A percentile compares a stretch with the other conserved stretches of the same genome.
These are phyloP conservation scores for Camponotus fellah DNA, from an alignment of 2,888 invertebrate genomes.

Conservation along the genomic window DNA sequence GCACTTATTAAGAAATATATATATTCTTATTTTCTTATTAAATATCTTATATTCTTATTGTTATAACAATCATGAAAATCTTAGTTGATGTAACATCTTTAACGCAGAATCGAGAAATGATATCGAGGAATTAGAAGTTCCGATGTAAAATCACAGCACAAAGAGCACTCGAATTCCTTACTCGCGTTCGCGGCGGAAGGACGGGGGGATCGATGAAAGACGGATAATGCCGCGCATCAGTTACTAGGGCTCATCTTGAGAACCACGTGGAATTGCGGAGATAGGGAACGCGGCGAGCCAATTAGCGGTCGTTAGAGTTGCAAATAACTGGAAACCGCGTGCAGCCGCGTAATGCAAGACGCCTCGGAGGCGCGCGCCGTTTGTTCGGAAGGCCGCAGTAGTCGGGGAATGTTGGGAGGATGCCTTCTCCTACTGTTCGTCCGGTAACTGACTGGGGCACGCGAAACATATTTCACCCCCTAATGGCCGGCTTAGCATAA, in stretches of 20 bases:
- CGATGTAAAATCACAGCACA: constrained; percentile 15
- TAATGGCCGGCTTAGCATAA: constrained; percentile 83
- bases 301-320: constrained; percentile 82
- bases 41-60: neutral
- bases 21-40: no score
- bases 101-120: neutral
- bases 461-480: constrained; percentile 83
- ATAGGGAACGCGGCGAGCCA: constrained; percentile 67
- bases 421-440: constrained; percentile 61
- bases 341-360: constrained; percentile 74
- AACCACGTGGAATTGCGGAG: constrained; percentile 36
- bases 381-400: constrained; percentile 60
- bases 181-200: neutral
- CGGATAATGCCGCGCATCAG: constrained; percentile 27
- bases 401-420: constrained; percentile 62
- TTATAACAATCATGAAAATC: neutral
- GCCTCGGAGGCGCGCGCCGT: constrained; percentile 67
- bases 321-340: constrained; percentile 77
- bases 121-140: neutral
- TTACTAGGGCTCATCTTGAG: constrained; percentile 36
- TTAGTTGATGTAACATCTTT: neutral
- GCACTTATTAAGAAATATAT: no score
- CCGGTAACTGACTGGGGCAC: constrained; percentile 81
- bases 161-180: neutral
- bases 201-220: neutral